Base-by-base conservation (phyloP, 2,113 vertebrate species). In the Actenoides hombroni region DNA sequence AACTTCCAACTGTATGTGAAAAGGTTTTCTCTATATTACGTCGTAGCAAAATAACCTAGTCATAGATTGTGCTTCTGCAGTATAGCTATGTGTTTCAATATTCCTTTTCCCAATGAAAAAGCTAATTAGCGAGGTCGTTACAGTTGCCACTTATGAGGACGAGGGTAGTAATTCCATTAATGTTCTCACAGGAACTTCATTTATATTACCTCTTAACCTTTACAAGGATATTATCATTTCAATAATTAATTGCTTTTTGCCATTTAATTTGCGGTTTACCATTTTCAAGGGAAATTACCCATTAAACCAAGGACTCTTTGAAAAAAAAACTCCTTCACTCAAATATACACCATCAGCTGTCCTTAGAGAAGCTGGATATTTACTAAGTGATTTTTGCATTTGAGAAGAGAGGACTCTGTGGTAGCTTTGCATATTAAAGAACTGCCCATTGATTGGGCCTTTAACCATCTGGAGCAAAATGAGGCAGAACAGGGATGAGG, bases 161-260 rank as follows among this genome's bases (percentile, higher is more conserved):
- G 33, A 91, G 92, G 71, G 92, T 21, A 94, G 59, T 57, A 89
- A 88, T 89, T 94, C 88, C 84, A 93, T 88, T 96, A 93, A 93
- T 96, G 35, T 64, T 86, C 56, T 97, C 94, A 83, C 39, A 76
- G 92, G 94, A 94, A 95, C 48, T 97, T 95, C 87, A 92, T 93
- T 97, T 97, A 89, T 95, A 97, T 93, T 84, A 92, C 94, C 94
- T 95, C 93, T 94, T 97, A 95, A 97, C 96, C 80, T 94, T 96
- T 97, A 93, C 88, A 95, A 96, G 67, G 67, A 81, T 94, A 96
- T 80, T 85, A 87, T 92, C 11, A 96, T 95, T 97, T 94, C 59
- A 95, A 94, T 81, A 97, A 97, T 96, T 96, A 97, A 96, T 94
- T 96, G 90, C 89, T 86, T 94, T 96, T 92, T 95, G 81, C 90